Base-by-base conservation (phyloP, 2,113 vertebrate species). In the Chloebia gouldiae region DNA sequence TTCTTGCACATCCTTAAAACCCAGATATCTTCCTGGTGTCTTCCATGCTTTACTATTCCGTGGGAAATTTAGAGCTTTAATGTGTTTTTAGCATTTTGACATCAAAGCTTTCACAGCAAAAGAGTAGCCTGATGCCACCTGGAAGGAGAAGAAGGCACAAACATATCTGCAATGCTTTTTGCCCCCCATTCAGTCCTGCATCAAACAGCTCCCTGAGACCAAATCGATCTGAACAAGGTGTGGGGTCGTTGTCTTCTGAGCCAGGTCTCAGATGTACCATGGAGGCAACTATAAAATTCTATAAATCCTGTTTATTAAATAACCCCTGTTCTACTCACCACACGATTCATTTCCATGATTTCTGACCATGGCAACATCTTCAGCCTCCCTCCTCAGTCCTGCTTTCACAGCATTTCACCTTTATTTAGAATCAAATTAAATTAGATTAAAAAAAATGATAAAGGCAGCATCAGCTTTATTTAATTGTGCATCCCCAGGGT, bases 361-460 rank as follows among this genome's bases (percentile, higher is more conserved):
- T 81, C 93, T 90, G 76, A 71, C 51, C 60, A 60, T 2, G 3
- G 15, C 44, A 37, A 40, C 4, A 44, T 8, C 53, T 20, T 92
- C 37, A 70, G 33, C 50, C 33, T 54, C 42, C 27, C 12, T 35
- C 56, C 22, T 23, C 54, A 57, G 0, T 49, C 25, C 25, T n/a
- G 3, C 59, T 70, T 45, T 60, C 63, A 30, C 50, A 45, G 14
- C 13, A 33, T 54, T 91, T 92, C 76, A 81, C 71, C 61, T 83
- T 64, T 40, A 75, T 61, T 93, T 92, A 90, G 16, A 81, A 63
- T 93, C 68, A 90, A 90, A 95, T 19, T 72, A 82, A 87, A 71
- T 10, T 51, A 23, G 10, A 1, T 3, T 35, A 5, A 35, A 13
- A 14, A 39, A 19, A 20, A 23, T 7, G 16, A 47, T 33, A 27